A percentile compares a stretch with the other conserved stretches of the same genome.
phyloP scores from a whole-genome alignment of 2,888 invertebrate species.

The Lordiphosa fenestrarum region DNA sequence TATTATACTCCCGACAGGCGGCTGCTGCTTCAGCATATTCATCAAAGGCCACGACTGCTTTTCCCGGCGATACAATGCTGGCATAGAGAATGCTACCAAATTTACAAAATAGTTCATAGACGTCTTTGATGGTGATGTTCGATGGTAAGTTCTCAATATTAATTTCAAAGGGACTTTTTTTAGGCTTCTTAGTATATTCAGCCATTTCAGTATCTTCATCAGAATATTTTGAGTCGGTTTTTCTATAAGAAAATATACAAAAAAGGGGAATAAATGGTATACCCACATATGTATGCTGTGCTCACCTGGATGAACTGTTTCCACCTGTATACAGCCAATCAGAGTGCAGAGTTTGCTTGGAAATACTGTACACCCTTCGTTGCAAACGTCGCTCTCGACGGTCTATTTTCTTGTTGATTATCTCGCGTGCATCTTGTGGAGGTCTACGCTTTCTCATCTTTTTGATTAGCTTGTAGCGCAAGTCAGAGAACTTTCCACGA shows the following conservation, averaged over 20 bases:
- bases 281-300: too few relatives aligned
- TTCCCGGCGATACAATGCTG: not conserved
- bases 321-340: too few relatives aligned
- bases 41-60: constrained; percentile 4
- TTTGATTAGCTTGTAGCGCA: not conserved
- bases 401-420: not conserved
- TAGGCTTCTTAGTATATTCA: not conserved
- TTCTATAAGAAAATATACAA: not conserved
- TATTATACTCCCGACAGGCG: not conserved
- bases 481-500: not conserved
- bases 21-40: not conserved
- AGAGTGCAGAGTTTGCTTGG: not conserved
- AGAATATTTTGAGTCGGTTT: not conserved
- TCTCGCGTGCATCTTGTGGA: not conserved
- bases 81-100: not conserved
- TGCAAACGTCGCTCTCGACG: not conserved
- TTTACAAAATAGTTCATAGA: not conserved
- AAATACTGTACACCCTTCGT: too few relatives aligned
- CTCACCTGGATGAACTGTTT: too few relatives aligned
- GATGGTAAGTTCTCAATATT: not conserved
- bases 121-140: not conserved
- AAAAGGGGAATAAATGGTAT: too few relatives aligned
- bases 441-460: not conserved
- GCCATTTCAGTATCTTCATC: not conserved
- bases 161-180: not conserved